phyloP scores from a whole-genome alignment of 1,140 invertebrate genomes.

The Drosophila dunni region DNA sequence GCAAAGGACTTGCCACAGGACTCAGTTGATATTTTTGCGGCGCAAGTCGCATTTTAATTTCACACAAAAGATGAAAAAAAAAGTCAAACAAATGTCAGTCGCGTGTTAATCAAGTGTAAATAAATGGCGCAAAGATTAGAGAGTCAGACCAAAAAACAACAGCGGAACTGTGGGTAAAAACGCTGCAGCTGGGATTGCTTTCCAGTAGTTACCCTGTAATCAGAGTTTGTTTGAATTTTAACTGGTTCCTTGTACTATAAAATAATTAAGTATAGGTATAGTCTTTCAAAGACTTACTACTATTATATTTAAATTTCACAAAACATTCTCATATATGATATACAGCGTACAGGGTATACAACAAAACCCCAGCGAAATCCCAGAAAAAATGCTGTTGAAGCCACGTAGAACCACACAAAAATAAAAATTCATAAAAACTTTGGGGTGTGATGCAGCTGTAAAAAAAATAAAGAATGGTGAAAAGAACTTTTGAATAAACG shows the following conservation, averaged over 20 bases:
- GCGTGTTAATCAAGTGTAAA: conserved; percentile 85
- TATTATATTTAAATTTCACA: too few species aligned
- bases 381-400: conserved; percentile 55
- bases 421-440: conserved; percentile 55
- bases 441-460: conserved; percentile 60
- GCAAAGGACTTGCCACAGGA: conserved; percentile 24
- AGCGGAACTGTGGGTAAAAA: neutral
- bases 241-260: too few species aligned
- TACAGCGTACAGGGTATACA: conserved; percentile 2
- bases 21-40: conserved; percentile 46
- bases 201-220: conserved; percentile 4
- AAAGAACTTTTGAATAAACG: conserved; percentile 43
- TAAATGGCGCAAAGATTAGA: conserved; percentile 85
- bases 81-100: conserved; percentile 84
- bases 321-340: too few species aligned
- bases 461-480: conserved; percentile 48
- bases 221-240: too few species aligned
- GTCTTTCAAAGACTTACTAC: too few species aligned
- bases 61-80: conserved; percentile 55
- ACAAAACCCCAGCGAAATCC: conserved; percentile 21
- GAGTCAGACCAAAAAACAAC: conserved; percentile 43
- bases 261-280: too few species aligned
- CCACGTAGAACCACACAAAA: neutral
- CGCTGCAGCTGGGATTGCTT: neutral
- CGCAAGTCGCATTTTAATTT: conserved; percentile 71